Conservation (phyloP, 1,140 invertebrate genomes). For the Drosophila pruinosa region DNA sequence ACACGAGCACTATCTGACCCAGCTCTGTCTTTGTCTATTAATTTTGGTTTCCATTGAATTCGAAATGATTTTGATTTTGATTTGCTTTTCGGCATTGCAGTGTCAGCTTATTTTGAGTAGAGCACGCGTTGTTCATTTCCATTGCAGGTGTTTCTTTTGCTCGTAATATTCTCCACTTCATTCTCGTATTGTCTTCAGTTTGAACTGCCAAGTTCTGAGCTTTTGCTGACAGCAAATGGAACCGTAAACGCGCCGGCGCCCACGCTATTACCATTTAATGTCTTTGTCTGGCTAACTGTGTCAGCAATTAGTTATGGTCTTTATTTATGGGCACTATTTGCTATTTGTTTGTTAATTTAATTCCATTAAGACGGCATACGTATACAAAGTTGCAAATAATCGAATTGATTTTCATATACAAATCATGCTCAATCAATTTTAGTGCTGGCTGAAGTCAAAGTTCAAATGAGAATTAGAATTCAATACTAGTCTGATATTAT, state of each 20-base stretch:
- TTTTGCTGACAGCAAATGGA: conserved; percentile 57
- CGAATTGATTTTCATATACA: background rate
- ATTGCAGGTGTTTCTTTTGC: conserved; percentile 62
- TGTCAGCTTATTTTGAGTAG: conserved; percentile 6
- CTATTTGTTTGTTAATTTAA: conserved; percentile 75
- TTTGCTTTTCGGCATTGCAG: background rate
- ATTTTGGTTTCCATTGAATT: conserved; percentile 52
- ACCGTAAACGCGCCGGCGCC: conserved; percentile 45
- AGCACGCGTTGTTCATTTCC: conserved; percentile 58
- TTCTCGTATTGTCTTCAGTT: conserved; percentile 22
- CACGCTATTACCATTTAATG: conserved; percentile 58
- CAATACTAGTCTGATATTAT: background rate
- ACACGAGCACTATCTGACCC: background rate
- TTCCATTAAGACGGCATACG: conserved; percentile 16
- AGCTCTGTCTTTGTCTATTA: background rate
- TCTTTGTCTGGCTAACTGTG: conserved; percentile 73
- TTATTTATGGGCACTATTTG: conserved; percentile 73
- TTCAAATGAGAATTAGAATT: background rate
- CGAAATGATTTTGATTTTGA: conserved; percentile 35
- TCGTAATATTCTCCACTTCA: background rate
- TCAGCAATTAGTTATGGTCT: conserved; percentile 74
- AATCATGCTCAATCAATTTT: background rate
- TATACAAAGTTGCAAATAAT: conserved; percentile 20
- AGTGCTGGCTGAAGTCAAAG: background rate
- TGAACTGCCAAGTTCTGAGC: conserved; percentile 51